phyloP scores from a whole-genome alignment of 2,113 vertebrate species.

The Tonatia bakeri region DNA sequence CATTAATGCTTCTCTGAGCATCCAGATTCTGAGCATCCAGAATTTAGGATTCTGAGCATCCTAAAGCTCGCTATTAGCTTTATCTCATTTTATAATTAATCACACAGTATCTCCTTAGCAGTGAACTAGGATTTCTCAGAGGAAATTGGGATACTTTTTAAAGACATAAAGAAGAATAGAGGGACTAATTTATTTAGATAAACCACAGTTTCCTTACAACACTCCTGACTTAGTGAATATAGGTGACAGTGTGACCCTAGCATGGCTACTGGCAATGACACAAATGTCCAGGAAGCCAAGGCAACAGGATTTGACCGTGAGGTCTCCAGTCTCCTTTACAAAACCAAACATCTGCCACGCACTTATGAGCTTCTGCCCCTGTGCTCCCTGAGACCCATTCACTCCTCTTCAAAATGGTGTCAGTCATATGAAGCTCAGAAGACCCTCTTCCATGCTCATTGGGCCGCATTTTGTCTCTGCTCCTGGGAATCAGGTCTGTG shows the following conservation, averaged over 20 bases:
- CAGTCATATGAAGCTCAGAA: not conserved
- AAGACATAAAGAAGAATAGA: not conserved
- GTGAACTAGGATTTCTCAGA: not conserved
- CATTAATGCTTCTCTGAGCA: not conserved
- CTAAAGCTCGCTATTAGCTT: not conserved
- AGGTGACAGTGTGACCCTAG: no score
- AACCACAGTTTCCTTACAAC: not conserved
- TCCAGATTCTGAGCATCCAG: not conserved
- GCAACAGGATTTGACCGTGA: not conserved
- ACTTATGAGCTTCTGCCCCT: rapidly evolving
- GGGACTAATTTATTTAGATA: not conserved
- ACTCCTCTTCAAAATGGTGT: not conserved
- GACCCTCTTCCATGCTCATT: not conserved
- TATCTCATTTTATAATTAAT: not conserved
- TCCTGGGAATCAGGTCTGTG: not conserved
- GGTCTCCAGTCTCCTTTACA: not conserved
- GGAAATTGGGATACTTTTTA: not conserved
- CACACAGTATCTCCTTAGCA: not conserved
- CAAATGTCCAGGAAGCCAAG: not conserved
- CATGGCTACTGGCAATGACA: not conserved
- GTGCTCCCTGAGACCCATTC: not conserved
- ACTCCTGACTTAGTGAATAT: not conserved
- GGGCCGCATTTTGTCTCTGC: not conserved
- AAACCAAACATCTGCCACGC: not conserved
- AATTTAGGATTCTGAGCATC: no score